Conservation (phyloP, 2,797 vertebrate species). For the Pangasius macronema region DNA sequence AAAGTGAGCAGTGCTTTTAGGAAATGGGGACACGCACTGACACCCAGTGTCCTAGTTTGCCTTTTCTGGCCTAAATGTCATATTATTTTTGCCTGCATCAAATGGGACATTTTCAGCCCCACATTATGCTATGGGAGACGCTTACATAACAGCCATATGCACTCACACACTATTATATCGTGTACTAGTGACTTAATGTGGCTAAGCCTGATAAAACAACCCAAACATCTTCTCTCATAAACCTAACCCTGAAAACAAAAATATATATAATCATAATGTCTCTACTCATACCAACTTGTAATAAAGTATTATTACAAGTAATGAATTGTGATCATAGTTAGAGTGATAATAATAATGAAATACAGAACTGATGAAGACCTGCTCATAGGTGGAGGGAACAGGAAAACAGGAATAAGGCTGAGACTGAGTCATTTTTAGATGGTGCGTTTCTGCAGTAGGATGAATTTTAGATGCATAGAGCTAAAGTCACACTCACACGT, state of each 20-base stretch:
- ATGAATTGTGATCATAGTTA: not conserved
- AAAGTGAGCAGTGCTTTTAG: slow-evolving; percentile 21
- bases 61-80: slow-evolving; percentile 52
- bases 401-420: slow-evolving; percentile 16
- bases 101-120: slow-evolving; percentile 46
- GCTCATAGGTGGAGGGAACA: not conserved
- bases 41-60: slow-evolving; percentile 45
- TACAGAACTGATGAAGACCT: not conserved
- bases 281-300: not conserved
- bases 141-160: slow-evolving; percentile 36
- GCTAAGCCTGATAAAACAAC: not conserved
- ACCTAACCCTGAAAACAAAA: too few relatives aligned
- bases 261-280: not conserved
- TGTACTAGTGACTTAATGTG: not conserved
- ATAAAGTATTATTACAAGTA: too few relatives aligned
- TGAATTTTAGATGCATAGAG: not conserved
- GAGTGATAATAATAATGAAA: not conserved
- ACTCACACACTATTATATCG: not conserved
- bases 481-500: not conserved
- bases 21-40: slow-evolving; percentile 36
- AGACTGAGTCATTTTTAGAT: slow-evolving; percentile 20
- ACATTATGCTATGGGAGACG: slow-evolving; percentile 31
- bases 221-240: not conserved
- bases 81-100: slow-evolving; percentile 54
- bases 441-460: not conserved